Evolutionary conservation across 2,888 invertebrate genomes (phyloP).

Genomic region (Rhagium mordax): DNA sequence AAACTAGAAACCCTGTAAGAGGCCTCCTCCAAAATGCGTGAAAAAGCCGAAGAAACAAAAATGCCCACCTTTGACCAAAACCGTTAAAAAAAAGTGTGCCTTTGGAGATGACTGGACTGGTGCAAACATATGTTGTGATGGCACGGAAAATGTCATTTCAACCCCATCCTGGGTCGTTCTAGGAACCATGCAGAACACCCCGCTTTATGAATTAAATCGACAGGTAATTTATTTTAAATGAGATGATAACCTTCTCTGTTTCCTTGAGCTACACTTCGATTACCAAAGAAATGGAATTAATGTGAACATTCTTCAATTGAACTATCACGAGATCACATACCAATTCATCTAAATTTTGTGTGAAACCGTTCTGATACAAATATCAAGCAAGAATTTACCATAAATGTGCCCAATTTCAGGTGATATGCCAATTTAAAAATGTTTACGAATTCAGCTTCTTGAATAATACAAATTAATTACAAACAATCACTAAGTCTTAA

Average conservation of each 20-base stretch:
- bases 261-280: too few species aligned
- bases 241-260: background rate
- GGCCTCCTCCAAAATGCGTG: constrained; percentile 28
- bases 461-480: too few species aligned
- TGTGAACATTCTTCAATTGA: too few species aligned
- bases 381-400: too few species aligned
- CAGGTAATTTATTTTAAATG: background rate
- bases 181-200: background rate
- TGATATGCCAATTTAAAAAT: too few species aligned
- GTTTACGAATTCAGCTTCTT: too few species aligned
- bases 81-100: constrained; percentile 6
- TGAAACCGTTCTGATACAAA: too few species aligned
- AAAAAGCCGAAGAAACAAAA: constrained; percentile 15
- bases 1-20: constrained; percentile 28
- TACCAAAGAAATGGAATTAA: too few species aligned
- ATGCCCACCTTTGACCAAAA: constrained; percentile 15
- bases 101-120: background rate
- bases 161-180: background rate
- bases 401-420: too few species aligned
- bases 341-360: too few species aligned
- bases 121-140: background rate
- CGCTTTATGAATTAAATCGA: background rate
- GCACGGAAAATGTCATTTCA: background rate
- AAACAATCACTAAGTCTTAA: too few species aligned
- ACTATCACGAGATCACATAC: too few species aligned